Percentiles rank a stretch among this genome's conserved stretches.
Evolutionary conservation across 2,113 vertebrate species (phyloP).

Genomic region (Nibea albiflora): DNA sequence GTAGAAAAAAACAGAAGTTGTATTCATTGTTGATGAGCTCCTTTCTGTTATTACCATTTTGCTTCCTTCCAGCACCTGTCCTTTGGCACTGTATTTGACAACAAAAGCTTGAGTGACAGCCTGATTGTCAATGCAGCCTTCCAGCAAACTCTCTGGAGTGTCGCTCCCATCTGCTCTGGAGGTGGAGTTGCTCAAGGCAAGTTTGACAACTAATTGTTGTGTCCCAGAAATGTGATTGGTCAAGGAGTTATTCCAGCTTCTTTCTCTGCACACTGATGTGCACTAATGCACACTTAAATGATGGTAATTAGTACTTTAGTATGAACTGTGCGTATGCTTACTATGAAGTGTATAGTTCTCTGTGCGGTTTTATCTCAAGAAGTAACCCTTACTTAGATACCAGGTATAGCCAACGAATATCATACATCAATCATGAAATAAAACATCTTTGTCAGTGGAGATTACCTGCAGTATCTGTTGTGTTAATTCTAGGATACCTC

Average conservation of each 20-base stretch:
- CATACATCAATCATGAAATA: not conserved
- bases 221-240: not conserved
- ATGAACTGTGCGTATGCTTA: not conserved
- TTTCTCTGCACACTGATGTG: not conserved
- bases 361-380: not conserved
- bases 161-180: constrained; percentile 94
- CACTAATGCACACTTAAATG: not conserved
- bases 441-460: not conserved
- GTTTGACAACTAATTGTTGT: constrained; percentile 21
- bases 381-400: not conserved
- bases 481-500: constrained; percentile 87
- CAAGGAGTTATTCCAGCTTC: not conserved
- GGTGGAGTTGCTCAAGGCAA: constrained; percentile 92
- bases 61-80: constrained; percentile 88
- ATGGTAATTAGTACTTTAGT: not conserved
- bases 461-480: not conserved
- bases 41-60: constrained; percentile 26
- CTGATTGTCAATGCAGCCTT: constrained; percentile 93
- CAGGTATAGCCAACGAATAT: not conserved
- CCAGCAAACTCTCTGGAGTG: constrained; percentile 95
- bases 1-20: constrained; percentile 27
- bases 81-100: constrained; percentile 80
- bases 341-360: not conserved
- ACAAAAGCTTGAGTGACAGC: constrained; percentile 74
- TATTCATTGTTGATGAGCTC: constrained; percentile 38